Percentiles rank a stretch among this genome's conserved stretches.
These are phyloP conservation scores for Cheilosia variabilis DNA, from an alignment of 2,888 invertebrate genomes.

Conservation along the genomic window DNA sequence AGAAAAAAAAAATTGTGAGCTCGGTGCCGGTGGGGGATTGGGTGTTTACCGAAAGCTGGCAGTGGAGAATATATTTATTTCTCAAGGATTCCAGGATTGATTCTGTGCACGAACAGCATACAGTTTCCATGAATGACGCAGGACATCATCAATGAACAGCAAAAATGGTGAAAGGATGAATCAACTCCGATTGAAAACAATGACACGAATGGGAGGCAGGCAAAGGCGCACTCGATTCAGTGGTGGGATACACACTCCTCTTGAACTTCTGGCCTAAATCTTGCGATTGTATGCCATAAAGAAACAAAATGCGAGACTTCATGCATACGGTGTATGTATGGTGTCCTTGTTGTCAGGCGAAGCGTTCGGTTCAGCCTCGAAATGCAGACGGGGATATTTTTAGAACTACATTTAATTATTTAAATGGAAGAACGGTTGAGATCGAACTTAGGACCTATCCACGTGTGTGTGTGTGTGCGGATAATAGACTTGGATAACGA, in stretches of 20 bases:
- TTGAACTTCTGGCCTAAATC: conserved; percentile 70
- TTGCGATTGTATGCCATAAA: background rate
- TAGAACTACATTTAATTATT: conserved; percentile 57
- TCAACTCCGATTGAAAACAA: conserved; percentile 44
- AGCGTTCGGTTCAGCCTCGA: conserved; percentile 8
- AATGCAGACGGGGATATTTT: conserved; percentile 27
- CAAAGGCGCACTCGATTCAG: conserved; percentile 31
- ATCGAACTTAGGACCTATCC: background rate
- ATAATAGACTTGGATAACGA: no score
- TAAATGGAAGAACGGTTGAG: conserved; percentile 17
- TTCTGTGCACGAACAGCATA: background rate
- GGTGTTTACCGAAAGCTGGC: background rate
- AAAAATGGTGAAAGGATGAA: conserved; percentile 10
- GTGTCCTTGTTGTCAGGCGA: conserved; percentile 47
- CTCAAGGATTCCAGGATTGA: conserved; percentile 46
- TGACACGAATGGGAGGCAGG: conserved; percentile 46
- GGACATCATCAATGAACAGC: conserved; percentile 47
- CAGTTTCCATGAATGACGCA: conserved; percentile 64
- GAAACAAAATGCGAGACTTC: background rate
- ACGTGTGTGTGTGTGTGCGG: no score
- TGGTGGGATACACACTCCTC: conserved; percentile 19
- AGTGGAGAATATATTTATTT: conserved; percentile 12
- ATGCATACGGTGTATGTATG: no score
- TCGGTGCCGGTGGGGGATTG: no score
- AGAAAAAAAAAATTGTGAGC: no score